A percentile compares a stretch with the other conserved stretches of the same genome.
Conservation (phyloP, 2,113 vertebrate genomes). For the Ctenodactylus gundi region DNA sequence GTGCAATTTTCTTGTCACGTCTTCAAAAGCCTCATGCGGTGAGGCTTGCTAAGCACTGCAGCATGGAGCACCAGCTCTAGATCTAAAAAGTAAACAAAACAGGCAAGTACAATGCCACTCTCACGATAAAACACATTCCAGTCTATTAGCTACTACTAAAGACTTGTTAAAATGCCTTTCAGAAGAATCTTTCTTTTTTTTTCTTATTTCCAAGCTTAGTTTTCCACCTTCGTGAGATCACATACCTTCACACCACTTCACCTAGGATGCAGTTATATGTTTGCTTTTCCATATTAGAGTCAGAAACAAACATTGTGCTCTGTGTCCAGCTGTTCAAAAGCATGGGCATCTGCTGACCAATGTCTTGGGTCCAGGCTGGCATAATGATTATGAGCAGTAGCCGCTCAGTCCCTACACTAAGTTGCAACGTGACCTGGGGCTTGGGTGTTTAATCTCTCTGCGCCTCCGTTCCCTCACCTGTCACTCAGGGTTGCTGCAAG, state of each 20-base stretch:
- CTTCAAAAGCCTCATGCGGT: neutral
- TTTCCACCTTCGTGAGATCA: neutral
- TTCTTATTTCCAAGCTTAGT: neutral
- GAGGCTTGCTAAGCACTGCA: neutral
- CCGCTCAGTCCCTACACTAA: too few species aligned
- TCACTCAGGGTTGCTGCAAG: neutral
- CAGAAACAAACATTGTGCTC: neutral
- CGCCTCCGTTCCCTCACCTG: neutral
- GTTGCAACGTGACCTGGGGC: neutral
- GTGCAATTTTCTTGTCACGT: neutral
- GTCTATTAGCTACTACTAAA: neutral
- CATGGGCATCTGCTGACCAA: neutral
- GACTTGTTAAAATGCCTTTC: neutral
- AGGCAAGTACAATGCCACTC: neutral
- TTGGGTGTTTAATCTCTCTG: neutral
- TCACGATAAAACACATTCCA: neutral
- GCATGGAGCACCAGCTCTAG: neutral
- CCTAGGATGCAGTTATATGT: neutral
- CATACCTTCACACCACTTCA: neutral
- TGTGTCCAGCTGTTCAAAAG: neutral
- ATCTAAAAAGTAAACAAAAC: neutral
- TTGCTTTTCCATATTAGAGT: neutral
- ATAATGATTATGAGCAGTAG: neutral
- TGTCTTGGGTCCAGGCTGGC: neutral
- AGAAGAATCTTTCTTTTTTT: neutral